Base-by-base conservation (phyloP, 2,888 invertebrate genomes). In the Priocnemis perturbator region DNA sequence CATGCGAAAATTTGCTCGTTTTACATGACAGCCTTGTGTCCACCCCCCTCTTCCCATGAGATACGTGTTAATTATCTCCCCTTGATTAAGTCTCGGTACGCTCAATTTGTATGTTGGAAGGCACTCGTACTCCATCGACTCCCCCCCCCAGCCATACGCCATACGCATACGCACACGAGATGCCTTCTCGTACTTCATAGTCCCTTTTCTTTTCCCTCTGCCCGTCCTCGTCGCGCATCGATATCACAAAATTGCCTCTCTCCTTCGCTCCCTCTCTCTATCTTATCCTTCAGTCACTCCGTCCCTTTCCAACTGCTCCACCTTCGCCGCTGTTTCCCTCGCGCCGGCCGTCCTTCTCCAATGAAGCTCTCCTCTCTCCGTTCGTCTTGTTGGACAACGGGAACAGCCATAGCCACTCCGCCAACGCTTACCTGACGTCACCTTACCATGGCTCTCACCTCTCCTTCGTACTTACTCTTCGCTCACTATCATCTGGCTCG, bases 371-470 rank as follows among this genome's bases (percentile, higher is more conserved):
- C 65, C 70, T 69, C 76, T 64, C 71, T 61, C 69, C 59, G 63
- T 78, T 70, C 62, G 57, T 71, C 74, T 61, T 69, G 71, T 69
- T 57, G 68, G 68, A 75, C 68, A 72, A 79, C 76, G 72, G 71
- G 74, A 77, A 77, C 73, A 52, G 67, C 80, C 81, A 82, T 78
- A 79, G 80, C 78, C 79, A 79, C 77, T 81, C 78, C 84, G 82
- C 84, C 85, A 79, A 85, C 81, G 80, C 82, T 78, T 64, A 62
- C 65, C 74, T 84, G 81, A 83, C 84, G 81, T 83, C 84, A 83
- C 44, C 74, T 23, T 20, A 50, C 47, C 62, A 48, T 60, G 67
- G 50, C 69, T 59, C 59, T 4, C 26, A 2, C 47, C 20, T 59
- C 47, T 71, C 48, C 26, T 47, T 21, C 50, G 45, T 50, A 44